Percentiles rank a stretch among this genome's conserved stretches.
Conservation (phyloP, 2,113 vertebrate species). For the Gnathochromis pfefferi region DNA sequence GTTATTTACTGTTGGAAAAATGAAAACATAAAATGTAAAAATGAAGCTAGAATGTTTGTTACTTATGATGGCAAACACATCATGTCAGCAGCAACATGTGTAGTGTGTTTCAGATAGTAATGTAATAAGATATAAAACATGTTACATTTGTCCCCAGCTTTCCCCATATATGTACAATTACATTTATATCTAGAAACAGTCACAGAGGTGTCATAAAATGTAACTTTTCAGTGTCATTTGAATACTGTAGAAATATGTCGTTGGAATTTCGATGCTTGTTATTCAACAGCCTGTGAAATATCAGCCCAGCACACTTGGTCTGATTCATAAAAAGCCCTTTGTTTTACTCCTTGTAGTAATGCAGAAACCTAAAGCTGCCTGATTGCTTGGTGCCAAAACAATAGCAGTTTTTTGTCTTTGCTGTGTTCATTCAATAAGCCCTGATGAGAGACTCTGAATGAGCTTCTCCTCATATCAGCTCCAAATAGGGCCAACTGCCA, state of each 20-base stretch:
- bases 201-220: not conserved
- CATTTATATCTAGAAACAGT: not conserved
- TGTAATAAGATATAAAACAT: not conserved
- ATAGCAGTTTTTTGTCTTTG: conserved; percentile 44
- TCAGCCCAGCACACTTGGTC: not conserved
- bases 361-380: conserved; percentile 12
- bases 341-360: not conserved
- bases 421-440: conserved; percentile 59
- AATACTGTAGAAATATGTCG: not conserved
- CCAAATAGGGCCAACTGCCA: conserved; percentile 23
- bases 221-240: not conserved
- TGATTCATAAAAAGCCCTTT: conserved; percentile 13
- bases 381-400: conserved; percentile 22
- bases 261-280: not conserved
- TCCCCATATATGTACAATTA: not conserved
- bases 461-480: conserved; percentile 47
- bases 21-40: not conserved
- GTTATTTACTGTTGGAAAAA: not conserved
- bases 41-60: not conserved
- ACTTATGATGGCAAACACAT: no score
- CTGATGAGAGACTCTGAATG: conserved; percentile 32
- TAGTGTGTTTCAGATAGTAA: not conserved
- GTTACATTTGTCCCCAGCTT: not conserved
- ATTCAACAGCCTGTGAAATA: not conserved
- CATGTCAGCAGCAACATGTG: not conserved